phyloP scores from a whole-genome alignment of 2,888 invertebrate species.

The Villa cingulata region DNA sequence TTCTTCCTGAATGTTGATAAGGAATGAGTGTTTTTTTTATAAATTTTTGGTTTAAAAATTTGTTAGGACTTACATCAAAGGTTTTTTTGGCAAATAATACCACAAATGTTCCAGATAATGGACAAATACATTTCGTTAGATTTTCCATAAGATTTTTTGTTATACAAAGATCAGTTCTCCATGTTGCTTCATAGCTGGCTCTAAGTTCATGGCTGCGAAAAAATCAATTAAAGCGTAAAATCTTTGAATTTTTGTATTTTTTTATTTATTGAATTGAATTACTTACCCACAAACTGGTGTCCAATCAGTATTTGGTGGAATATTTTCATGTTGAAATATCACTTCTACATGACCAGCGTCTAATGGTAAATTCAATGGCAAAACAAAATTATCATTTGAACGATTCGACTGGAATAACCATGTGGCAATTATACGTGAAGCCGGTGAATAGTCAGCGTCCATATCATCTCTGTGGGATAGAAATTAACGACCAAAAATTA shows the following conservation, averaged over 20 bases:
- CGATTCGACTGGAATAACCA: conserved; percentile 35
- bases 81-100: conserved; percentile 45
- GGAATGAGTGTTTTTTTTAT: too few species aligned
- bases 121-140: conserved; percentile 46
- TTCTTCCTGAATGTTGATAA: too few species aligned
- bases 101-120: conserved; percentile 48
- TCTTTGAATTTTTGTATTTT: too few species aligned
- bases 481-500: not conserved
- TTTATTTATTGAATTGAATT: not conserved
- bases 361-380: conserved; percentile 31
- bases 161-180: conserved; percentile 48
- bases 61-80: conserved; percentile 34
- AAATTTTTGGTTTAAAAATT: too few species aligned
- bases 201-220: conserved; percentile 32
- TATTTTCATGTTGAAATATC: conserved; percentile 34
- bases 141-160: conserved; percentile 38
- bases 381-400: conserved; percentile 31
- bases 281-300: conserved; percentile 35
- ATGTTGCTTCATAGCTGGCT: conserved; percentile 41
- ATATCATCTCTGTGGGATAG: conserved; percentile 13
- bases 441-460: conserved; percentile 30
- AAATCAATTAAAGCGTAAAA: not conserved
- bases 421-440: conserved; percentile 35
- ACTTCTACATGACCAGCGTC: conserved; percentile 36
- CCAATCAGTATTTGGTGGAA: conserved; percentile 30